Percentiles rank a stretch among this genome's conserved stretches.
These are phyloP conservation scores for Zoanthus gigantus DNA, from an alignment of 92 coral and sea anemone species.

Conservation along the genomic window DNA sequence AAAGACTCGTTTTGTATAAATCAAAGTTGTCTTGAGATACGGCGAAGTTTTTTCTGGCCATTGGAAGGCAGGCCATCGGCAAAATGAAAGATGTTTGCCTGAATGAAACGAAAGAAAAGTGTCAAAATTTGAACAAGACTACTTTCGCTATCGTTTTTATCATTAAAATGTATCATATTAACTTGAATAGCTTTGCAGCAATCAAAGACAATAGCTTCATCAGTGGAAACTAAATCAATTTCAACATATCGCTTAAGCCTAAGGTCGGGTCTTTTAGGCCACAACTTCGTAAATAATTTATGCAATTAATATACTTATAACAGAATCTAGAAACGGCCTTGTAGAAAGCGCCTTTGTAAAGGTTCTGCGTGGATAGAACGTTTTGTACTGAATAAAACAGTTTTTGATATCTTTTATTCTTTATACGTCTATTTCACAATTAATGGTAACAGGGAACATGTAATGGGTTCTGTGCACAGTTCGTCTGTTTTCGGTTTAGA, in stretches of 20 bases:
- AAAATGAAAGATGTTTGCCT: background rate
- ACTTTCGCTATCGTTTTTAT: background rate
- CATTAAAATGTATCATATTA: constrained; percentile 15
- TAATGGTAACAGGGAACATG: background rate
- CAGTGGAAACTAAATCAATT: constrained; percentile 12
- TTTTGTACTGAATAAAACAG: constrained; percentile 42
- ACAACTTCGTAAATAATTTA: constrained; percentile 37
- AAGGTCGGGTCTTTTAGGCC: background rate
- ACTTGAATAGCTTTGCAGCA: background rate
- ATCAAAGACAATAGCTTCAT: constrained; percentile 8
- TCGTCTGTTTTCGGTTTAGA: background rate
- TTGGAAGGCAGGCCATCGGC: background rate
- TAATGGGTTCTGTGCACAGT: constrained; percentile 1
- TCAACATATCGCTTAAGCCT: constrained; percentile 26
- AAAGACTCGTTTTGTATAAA: background rate
- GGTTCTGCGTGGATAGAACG: constrained; percentile 31
- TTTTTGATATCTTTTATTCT: constrained; percentile 46
- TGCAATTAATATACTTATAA: background rate
- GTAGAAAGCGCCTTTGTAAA: constrained; percentile 19
- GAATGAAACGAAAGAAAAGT: no score
- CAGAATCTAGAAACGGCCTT: background rate
- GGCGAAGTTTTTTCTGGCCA: background rate
- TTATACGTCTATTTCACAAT: constrained; percentile 2
- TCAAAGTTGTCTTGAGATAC: background rate
- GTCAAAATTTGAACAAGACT: background rate